Conservation (phyloP, 2,888 invertebrate species). For the Mamestra brassicae region DNA sequence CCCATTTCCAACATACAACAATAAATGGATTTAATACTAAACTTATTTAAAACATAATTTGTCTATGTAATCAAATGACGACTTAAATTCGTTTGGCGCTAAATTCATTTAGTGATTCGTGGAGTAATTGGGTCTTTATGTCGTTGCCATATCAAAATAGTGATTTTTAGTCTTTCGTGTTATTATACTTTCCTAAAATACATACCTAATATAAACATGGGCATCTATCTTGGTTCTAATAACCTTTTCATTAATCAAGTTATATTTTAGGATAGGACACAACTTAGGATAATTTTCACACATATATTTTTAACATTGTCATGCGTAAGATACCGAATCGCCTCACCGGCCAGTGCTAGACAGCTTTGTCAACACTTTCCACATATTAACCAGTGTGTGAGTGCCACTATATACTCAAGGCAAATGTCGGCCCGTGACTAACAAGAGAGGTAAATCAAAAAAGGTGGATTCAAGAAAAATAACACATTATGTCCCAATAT, state of each 20-base stretch:
- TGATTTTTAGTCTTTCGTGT: slow-evolving; percentile 38
- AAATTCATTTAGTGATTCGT: not conserved
- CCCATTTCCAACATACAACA: not conserved
- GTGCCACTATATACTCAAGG: too few species aligned
- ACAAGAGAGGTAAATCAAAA: too few species aligned
- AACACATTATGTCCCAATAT: too few species aligned
- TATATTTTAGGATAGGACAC: slow-evolving; percentile 17
- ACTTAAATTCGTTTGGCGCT: not conserved
- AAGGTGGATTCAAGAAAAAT: too few species aligned
- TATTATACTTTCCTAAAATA: slow-evolving; percentile 8
- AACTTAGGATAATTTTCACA: slow-evolving; percentile 6
- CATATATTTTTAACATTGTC: slow-evolving; percentile 4
- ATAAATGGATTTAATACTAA: not conserved
- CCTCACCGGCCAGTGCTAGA: not conserved
- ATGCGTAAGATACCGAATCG: too few species aligned
- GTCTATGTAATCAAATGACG: too few species aligned
- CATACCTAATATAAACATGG: slow-evolving; percentile 22
- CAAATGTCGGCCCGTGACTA: too few species aligned
- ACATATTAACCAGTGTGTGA: not conserved
- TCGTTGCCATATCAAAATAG: slow-evolving; percentile 47
- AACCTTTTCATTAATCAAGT: slow-evolving; percentile 9
- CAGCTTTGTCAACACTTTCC: not conserved
- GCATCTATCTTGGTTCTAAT: slow-evolving; percentile 4
- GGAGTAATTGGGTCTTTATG: not conserved
- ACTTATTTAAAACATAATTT: not conserved